A percentile compares a stretch with the other conserved stretches of the same genome.
Conservation (phyloP, 1,140 invertebrate genomes). For the Theocolax elegans region DNA sequence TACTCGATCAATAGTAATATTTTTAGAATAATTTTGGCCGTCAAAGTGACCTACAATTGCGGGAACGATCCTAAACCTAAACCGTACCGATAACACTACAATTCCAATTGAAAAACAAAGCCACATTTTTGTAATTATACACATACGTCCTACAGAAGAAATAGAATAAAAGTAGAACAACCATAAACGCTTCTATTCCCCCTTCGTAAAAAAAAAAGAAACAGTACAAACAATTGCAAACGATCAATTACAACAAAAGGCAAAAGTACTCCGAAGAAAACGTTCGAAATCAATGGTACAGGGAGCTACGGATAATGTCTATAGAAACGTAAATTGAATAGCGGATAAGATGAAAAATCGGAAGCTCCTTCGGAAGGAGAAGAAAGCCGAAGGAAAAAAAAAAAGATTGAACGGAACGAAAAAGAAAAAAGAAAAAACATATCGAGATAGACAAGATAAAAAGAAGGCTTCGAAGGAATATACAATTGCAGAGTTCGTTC, state of each 20-base stretch:
- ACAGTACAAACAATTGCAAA: too few species aligned
- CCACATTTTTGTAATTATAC: too few species aligned
- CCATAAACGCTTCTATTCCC: too few species aligned
- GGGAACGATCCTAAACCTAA: too few species aligned
- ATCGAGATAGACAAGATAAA: slow-evolving; percentile 2
- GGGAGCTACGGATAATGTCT: background rate
- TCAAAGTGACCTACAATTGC: too few species aligned
- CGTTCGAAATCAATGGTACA: slow-evolving; percentile 12
- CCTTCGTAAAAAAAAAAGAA: too few species aligned
- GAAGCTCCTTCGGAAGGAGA: background rate
- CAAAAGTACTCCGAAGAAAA: background rate
- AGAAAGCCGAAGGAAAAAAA: slow-evolving; percentile 4
- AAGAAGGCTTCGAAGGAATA: slow-evolving; percentile 40
- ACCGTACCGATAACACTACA: too few species aligned
- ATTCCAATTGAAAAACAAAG: too few species aligned
- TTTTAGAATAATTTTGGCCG: too few species aligned
- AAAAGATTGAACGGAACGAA: background rate
- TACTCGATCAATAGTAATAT: too few species aligned
- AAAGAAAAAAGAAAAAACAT: slow-evolving; percentile 4
- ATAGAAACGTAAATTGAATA: slow-evolving; percentile 25
- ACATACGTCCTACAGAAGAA: too few species aligned
- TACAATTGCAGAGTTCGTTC: slow-evolving; percentile 47
- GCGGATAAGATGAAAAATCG: slow-evolving; percentile 5
- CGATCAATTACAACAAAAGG: background rate
- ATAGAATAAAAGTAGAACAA: too few species aligned